These are phyloP conservation scores for Caerostris darwini DNA, from an alignment of 1,140 invertebrate genomes.

Conservation along the genomic window DNA sequence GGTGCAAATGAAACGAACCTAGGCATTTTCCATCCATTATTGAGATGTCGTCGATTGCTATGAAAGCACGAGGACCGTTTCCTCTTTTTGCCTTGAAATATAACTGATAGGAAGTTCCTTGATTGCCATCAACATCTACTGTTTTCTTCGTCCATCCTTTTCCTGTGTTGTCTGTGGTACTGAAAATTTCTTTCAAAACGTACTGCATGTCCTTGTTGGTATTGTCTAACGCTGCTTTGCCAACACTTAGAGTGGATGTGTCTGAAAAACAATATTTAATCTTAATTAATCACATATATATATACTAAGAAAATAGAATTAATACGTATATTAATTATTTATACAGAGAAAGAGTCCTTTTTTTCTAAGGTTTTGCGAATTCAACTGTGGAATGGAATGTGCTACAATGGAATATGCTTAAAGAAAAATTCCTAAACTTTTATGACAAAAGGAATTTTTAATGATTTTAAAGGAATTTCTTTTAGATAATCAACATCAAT, in stretches of 20 bases:
- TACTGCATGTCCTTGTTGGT: conserved; percentile 50
- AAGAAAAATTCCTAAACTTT: too few relatives aligned
- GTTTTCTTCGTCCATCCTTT: not conserved
- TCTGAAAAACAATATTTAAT: conserved; percentile 10
- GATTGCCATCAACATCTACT: not conserved
- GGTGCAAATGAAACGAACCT: not conserved
- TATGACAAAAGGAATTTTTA: too few relatives aligned
- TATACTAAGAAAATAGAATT: not conserved
- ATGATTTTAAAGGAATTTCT: too few relatives aligned
- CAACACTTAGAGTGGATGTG: not conserved
- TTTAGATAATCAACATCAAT: too few relatives aligned
- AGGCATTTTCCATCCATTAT: conserved; percentile 17
- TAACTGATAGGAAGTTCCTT: conserved; percentile 30
- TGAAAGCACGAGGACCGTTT: conserved; percentile 23
- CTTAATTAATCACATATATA: not conserved
- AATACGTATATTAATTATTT: not conserved
- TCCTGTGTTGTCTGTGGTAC: not conserved
- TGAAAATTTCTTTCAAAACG: not conserved
- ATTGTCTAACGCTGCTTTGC: conserved; percentile 51
- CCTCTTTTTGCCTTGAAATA: conserved; percentile 49
- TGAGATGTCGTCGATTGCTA: conserved; percentile 72
- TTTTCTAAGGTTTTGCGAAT: too few relatives aligned
- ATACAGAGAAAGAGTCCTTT: too few relatives aligned
- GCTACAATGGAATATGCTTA: too few relatives aligned
- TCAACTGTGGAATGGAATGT: too few relatives aligned